Evolutionary conservation across 2,888 invertebrate species (phyloP).

Genomic region (Philereme vetulata): DNA sequence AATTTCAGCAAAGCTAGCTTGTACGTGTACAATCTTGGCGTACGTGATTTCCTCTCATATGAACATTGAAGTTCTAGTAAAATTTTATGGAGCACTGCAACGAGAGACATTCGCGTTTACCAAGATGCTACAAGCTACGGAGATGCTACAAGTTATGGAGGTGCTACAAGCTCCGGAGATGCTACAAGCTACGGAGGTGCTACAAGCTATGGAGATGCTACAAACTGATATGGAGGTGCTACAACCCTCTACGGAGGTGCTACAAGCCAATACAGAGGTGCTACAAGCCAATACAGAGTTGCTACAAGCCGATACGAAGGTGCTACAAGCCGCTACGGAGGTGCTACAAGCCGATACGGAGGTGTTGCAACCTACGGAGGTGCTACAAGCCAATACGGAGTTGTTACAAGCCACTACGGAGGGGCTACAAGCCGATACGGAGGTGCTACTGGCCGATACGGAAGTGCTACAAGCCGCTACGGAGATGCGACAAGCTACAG

Average conservation of each 20-base stretch:
- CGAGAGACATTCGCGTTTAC: too few species aligned
- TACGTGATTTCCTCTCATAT: not conserved
- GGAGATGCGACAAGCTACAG: not conserved
- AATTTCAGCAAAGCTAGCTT: not conserved
- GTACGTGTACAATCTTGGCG: not conserved
- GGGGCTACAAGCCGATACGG: too few species aligned
- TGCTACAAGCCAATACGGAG: not conserved
- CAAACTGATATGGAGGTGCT: not conserved
- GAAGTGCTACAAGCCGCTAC: too few species aligned
- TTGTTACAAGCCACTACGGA: too few species aligned
- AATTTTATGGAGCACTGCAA: too few species aligned
- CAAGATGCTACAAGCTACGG: not conserved
- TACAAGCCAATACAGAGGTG: not conserved
- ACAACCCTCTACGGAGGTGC: too few species aligned
- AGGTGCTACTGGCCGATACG: too few species aligned
- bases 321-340: not conserved
- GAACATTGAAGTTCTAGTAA: not conserved
- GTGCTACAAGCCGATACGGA: too few species aligned
- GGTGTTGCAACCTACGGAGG: too few species aligned
- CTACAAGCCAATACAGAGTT: too few species aligned
- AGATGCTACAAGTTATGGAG: not conserved
- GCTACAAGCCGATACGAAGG: not conserved
- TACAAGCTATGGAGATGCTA: too few species aligned
- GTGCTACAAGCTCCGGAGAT: not conserved
- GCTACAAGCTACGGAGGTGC: not conserved